A percentile compares a stretch with the other conserved stretches of the same genome.
phyloP scores from a whole-genome alignment of 53 echinoderm and acorn worm species.

The Echinometra lucunter region DNA sequence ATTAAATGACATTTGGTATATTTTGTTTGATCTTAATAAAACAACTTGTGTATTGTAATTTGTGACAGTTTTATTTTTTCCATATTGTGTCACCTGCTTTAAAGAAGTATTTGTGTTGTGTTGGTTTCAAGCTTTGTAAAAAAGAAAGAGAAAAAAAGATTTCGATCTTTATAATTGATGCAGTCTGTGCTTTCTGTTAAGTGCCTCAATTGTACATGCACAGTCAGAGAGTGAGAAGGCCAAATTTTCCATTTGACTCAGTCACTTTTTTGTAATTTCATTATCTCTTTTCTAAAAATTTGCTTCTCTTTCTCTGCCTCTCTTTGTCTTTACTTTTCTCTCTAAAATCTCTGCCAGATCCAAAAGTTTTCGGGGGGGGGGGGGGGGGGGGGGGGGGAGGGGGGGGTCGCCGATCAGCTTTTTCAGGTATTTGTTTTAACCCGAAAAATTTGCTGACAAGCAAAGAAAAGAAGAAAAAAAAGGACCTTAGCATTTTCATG shows the following conservation, averaged over 20 bases:
- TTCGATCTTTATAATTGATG: background rate
- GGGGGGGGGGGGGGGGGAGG: no score
- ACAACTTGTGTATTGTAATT: conserved; percentile 4
- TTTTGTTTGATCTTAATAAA: background rate
- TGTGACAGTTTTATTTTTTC: conserved; percentile 49
- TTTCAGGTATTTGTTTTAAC: no score
- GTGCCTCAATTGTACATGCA: background rate
- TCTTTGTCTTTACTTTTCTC: background rate
- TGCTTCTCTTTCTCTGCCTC: background rate
- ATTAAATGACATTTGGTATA: no score
- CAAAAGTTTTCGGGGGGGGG: no score
- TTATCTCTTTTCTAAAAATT: background rate
- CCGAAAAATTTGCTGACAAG: no score
- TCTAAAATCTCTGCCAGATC: no score
- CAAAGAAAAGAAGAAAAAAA: no score
- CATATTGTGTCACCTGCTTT: background rate
- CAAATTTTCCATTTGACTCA: no score
- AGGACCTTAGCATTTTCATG: no score
- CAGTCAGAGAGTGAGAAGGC: background rate
- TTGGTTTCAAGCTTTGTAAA: conserved; percentile 9
- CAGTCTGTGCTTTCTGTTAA: background rate
- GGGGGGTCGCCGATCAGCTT: no score
- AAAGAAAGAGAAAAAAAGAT: no score
- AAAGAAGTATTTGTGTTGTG: background rate
- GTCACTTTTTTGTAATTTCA: background rate